These are phyloP conservation scores for Nomada hirtipes DNA, from an alignment of 2,888 invertebrate species.

Conservation along the genomic window DNA sequence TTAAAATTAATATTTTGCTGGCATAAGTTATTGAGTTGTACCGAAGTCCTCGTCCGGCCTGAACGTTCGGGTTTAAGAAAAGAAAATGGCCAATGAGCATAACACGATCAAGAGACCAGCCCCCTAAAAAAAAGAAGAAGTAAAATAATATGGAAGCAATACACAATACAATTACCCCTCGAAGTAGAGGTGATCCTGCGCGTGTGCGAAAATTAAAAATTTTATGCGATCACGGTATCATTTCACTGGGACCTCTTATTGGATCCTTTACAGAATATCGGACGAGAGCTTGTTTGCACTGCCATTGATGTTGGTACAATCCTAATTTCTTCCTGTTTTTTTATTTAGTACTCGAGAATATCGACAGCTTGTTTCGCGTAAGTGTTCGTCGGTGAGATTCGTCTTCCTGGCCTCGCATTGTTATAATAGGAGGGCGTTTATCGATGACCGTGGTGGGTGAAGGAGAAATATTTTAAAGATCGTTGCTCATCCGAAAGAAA, in stretches of 20 bases:
- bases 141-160: neutral
- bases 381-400: conserved; percentile 32
- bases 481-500: conserved; percentile 22
- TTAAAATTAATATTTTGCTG: conserved; percentile 80
- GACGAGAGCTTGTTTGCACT: conserved; percentile 54
- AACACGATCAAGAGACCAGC: conserved; percentile 49
- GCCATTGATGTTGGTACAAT: conserved; percentile 57
- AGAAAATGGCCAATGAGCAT: neutral
- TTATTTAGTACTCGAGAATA: conserved; percentile 18
- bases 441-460: conserved; percentile 5
- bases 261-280: conserved; percentile 30
- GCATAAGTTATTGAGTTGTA: conserved; percentile 76
- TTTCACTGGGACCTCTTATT: conserved; percentile 2
- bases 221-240: conserved; percentile 56
- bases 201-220: neutral
- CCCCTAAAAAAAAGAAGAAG: neutral
- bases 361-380: conserved; percentile 24
- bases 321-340: conserved; percentile 41
- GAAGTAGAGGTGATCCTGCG: conserved; percentile 16
- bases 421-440: conserved; percentile 15
- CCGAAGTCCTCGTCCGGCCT: conserved; percentile 71
- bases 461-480: neutral
- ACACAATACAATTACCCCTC: neutral
- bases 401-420: conserved; percentile 51
- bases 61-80: conserved; percentile 50